Percentiles rank a stretch among this genome's conserved stretches.
These are phyloP conservation scores for Merops nubicus DNA, from an alignment of 2,113 vertebrate species.

Conservation along the genomic window DNA sequence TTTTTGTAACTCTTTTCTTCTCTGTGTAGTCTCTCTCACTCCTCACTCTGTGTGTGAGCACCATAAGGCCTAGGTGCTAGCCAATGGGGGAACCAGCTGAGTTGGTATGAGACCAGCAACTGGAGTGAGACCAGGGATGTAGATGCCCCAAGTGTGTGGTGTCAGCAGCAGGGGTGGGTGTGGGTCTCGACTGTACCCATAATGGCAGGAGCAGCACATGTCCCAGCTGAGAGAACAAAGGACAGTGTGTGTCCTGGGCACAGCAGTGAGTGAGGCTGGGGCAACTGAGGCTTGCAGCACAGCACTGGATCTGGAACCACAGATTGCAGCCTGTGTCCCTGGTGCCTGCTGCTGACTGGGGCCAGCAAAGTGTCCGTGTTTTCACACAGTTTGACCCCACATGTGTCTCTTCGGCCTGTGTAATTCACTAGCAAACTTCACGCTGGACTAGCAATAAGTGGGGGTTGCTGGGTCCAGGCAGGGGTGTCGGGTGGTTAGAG, in stretches of 20 bases:
- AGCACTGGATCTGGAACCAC: background rate
- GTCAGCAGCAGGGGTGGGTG: background rate
- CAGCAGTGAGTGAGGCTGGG: fast-evolving
- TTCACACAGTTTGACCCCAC: fast-evolving
- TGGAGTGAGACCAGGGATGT: background rate
- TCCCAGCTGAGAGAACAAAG: background rate
- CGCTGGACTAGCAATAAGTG: background rate
- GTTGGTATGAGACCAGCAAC: background rate
- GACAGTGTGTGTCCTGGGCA: fast-evolving
- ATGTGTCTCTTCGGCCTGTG: fast-evolving
- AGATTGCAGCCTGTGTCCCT: fast-evolving
- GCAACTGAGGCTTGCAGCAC: background rate
- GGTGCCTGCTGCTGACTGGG: fast-evolving
- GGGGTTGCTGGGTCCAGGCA: fast-evolving
- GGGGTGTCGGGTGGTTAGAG: background rate
- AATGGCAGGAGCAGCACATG: fast-evolving
- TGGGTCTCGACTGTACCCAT: background rate
- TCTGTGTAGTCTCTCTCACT: background rate
- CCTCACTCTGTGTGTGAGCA: background rate
- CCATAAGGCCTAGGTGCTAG: background rate
- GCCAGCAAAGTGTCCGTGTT: background rate
- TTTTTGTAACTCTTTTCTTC: background rate
- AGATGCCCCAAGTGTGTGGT: too few relatives aligned
- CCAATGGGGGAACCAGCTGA: background rate
- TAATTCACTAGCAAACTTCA: background rate